phyloP scores from a whole-genome alignment of 2,113 vertebrate species.

The Ovibos moschatus region DNA sequence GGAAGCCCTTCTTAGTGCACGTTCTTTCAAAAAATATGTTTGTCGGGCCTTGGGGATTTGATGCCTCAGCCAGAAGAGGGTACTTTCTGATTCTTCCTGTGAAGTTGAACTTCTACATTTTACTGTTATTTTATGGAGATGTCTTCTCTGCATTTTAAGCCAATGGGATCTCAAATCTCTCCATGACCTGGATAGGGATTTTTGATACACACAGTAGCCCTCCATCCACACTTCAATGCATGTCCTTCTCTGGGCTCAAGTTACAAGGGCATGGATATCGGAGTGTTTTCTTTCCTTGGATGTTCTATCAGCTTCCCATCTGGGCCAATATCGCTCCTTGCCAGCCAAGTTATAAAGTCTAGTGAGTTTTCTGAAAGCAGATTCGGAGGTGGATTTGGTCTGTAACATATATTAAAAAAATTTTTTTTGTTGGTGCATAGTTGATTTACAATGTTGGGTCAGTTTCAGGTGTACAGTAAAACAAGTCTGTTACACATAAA shows the following conservation, averaged over 20 bases:
- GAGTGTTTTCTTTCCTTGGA: not conserved
- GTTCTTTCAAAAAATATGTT: not conserved
- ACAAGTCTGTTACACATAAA: not conserved
- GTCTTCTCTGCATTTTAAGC: not conserved
- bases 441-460: not conserved
- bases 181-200: no score
- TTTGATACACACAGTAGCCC: no score
- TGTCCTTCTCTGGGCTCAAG: not conserved
- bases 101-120: not conserved
- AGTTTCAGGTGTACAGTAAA: not conserved
- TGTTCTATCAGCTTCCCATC: not conserved
- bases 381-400: not conserved
- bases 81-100: not conserved
- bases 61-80: not conserved
- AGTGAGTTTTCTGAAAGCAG: not conserved
- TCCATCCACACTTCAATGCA: not conserved
- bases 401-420: not conserved
- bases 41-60: not conserved
- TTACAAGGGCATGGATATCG: not conserved
- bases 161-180: not conserved
- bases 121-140: not conserved
- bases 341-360: not conserved
- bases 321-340: not conserved
- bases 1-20: not conserved
- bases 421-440: not conserved